Base-by-base conservation (phyloP, 2,797 vertebrate genomes). In the Knipowitschia caucasica region DNA sequence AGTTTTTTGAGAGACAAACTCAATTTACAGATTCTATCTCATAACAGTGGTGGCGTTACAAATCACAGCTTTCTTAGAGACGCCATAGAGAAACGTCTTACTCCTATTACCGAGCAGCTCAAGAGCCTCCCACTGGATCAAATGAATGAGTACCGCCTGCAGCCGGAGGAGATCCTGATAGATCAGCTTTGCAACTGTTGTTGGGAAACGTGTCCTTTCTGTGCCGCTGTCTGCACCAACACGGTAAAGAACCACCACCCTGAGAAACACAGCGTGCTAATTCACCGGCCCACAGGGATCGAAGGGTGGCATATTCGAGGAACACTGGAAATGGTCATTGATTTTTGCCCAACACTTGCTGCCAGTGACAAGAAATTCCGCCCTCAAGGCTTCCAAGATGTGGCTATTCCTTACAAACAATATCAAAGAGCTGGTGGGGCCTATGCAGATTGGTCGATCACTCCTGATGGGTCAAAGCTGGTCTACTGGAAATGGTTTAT, bases 401-500 rank as follows among this genome's bases (percentile, higher is more conserved):
- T 3, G 0, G 0, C 0, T 0, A 0, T 68, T 55, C 58, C 31
- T 0, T 85, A 0, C 21, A 86, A 81, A 65, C 1, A 23, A 2
- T 84, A 81, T n/a, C 60, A 12, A 53, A 62, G 4, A 8, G 80
- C 45, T 55, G 78, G 77, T 2, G 18, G 17, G 3, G 2, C 1
- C 0, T 84, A 9, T 36, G 52, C 23, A 14, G n/a, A 18, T 2
- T 84, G 84, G 82, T 56, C 7, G 1, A 85, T 86, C 8, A 78
- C 74, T 0, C 14, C 77, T 27, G 78, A 85, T 45, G 14, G 4
- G 1, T 78, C 81, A 3, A 67, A 59, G 12, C 34, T 78, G 23
- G n/a, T 21, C 1, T 85, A 77, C 23, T 84, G 83, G 83, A 80
- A 57, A 55, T 86, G 81, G 85, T 84, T 85, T 69, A 58, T 81